Conservation (phyloP, 2,113 vertebrate species). For the Ranitomeya imitator region DNA sequence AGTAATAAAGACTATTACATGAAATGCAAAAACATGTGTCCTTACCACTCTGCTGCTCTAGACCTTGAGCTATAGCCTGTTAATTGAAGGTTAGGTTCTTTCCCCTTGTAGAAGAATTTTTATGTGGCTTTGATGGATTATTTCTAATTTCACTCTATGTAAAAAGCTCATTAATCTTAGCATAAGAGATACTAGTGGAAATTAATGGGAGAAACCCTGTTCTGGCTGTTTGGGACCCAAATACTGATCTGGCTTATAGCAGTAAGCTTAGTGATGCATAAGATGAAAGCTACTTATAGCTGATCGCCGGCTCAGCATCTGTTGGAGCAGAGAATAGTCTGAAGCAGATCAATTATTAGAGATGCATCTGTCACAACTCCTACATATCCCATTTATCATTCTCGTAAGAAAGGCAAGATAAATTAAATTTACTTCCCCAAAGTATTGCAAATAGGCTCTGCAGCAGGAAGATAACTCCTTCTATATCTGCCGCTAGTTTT, state of each 20-base stretch:
- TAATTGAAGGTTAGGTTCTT: background rate
- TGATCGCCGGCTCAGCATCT: slow-evolving; percentile 15
- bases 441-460: slow-evolving; percentile 22
- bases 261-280: slow-evolving; percentile 35
- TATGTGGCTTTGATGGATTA: background rate
- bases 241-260: slow-evolving; percentile 31
- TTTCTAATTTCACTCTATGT: slow-evolving; percentile 16
- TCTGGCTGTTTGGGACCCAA: background rate
- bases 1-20: background rate
- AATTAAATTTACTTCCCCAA: slow-evolving; percentile 24
- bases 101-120: background rate
- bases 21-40: no score
- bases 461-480: slow-evolving; percentile 11
- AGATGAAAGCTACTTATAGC: slow-evolving; percentile 32
- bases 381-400: slow-evolving; percentile 36
- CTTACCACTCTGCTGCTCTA: background rate
- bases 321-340: slow-evolving; percentile 2
- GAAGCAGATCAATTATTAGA: slow-evolving; percentile 48
- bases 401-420: slow-evolving; percentile 18
- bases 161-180: background rate
- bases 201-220: slow-evolving; percentile 3
- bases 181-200: background rate
- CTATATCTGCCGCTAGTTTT: slow-evolving; percentile 1
- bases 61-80: background rate
- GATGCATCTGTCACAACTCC: slow-evolving; percentile 30